Conservation (phyloP, 2,888 invertebrate genomes). For the Thalpophila matura region DNA sequence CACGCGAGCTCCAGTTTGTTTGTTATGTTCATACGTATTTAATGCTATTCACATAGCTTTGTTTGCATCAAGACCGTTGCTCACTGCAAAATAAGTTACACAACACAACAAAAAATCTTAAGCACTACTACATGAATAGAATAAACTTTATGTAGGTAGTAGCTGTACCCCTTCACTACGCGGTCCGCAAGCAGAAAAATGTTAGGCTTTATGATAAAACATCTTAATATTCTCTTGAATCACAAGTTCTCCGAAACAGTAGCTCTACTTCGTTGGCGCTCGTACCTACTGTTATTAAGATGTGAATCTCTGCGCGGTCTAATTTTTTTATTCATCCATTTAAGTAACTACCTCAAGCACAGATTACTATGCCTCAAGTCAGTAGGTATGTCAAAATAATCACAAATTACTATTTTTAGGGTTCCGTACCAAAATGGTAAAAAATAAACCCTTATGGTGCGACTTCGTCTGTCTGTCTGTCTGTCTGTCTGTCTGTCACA, state of each 20-base stretch:
- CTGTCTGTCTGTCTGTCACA: too few species aligned
- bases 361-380: conserved; percentile 13
- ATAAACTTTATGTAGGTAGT: conserved; percentile 43
- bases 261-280: conserved; percentile 73
- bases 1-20: conserved; percentile 15
- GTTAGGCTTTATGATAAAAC: conserved; percentile 68
- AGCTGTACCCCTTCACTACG: conserved; percentile 45
- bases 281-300: conserved; percentile 74
- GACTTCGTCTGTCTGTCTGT: too few species aligned
- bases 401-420: not conserved
- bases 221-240: conserved; percentile 72
- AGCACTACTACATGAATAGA: conserved; percentile 22
- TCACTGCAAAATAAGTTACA: conserved; percentile 17
- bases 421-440: too few species aligned
- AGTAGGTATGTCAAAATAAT: conserved; percentile 19
- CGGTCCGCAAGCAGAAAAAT: conserved; percentile 68
- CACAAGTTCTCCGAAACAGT: conserved; percentile 75
- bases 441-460: too few species aligned
- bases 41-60: conserved; percentile 17
- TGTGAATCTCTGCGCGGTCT: conserved; percentile 67
- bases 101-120: conserved; percentile 17
- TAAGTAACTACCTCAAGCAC: conserved; percentile 19
- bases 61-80: conserved; percentile 10
- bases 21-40: conserved; percentile 12
- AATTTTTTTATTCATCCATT: conserved; percentile 53